Evolutionary conservation across 2,113 vertebrate species (phyloP).

Genomic region (Chelonoidis abingdonii): DNA sequence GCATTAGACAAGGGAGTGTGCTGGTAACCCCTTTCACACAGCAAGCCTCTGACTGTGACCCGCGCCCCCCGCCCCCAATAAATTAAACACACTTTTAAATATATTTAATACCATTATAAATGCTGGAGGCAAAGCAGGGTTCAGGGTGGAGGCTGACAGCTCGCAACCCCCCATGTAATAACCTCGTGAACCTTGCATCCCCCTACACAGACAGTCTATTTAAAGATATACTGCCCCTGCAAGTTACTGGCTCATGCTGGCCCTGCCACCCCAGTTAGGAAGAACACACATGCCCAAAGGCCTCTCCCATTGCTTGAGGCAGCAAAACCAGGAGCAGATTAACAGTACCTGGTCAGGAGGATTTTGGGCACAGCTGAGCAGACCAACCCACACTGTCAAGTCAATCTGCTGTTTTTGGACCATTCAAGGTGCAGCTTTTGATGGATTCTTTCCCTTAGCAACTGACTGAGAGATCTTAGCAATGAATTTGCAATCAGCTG

Average conservation of each 20-base stretch:
- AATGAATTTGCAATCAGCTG: neutral
- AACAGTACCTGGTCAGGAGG: neutral
- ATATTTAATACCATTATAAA: too few species aligned
- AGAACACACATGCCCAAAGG: neutral
- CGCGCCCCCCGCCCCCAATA: too few species aligned
- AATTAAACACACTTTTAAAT: too few species aligned
- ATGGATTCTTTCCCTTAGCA: neutral
- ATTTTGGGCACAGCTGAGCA: neutral
- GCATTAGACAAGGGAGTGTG: neutral
- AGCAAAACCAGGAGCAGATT: neutral
- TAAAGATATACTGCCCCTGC: rapidly evolving
- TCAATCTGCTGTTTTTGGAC: neutral
- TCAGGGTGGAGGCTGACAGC: too few species aligned
- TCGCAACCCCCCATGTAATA: too few species aligned
- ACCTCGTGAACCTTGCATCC: neutral
- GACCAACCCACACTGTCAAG: neutral
- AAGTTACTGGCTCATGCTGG: neutral
- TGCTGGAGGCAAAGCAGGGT: too few species aligned
- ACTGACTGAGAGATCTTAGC: neutral
- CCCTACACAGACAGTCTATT: neutral
- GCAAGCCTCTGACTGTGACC: too few species aligned
- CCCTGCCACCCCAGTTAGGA: neutral
- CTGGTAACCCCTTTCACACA: too few species aligned
- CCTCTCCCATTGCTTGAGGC: neutral
- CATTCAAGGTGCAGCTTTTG: neutral